Percentiles rank a stretch among this genome's conserved stretches.
Evolutionary conservation across 1,140 invertebrate species (phyloP).

Genomic region (Bombus haemorrhoidalis): DNA sequence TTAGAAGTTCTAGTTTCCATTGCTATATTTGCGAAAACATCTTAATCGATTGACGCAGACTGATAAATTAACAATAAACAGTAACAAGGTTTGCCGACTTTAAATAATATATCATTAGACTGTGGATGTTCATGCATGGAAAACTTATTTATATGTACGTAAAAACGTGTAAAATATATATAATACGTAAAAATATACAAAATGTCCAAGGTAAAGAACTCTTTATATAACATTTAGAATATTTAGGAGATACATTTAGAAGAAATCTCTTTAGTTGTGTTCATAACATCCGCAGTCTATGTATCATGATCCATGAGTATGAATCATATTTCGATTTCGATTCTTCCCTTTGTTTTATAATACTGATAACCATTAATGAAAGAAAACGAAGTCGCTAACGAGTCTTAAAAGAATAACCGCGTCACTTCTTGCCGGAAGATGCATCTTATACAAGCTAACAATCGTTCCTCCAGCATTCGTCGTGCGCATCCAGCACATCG

Average conservation of each 20-base stretch:
- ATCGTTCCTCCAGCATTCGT: conserved; percentile 12
- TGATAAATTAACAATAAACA: neutral
- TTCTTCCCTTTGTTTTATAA: conserved; percentile 59
- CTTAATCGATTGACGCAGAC: neutral
- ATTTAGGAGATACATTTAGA: too few species aligned
- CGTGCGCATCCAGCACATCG: conserved; percentile 31
- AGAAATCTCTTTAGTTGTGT: neutral
- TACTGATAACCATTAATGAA: conserved; percentile 60
- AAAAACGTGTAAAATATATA: neutral
- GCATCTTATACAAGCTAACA: neutral
- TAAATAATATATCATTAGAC: neutral
- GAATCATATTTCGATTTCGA: neutral
- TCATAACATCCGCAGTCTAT: neutral
- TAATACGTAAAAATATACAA: neutral
- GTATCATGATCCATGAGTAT: neutral
- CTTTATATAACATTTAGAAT: too few species aligned
- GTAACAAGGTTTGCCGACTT: neutral
- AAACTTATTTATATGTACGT: neutral
- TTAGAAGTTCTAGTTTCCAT: neutral
- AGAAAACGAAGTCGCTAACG: neutral
- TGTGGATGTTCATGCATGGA: neutral
- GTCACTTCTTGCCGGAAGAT: conserved; percentile 47
- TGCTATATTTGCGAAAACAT: neutral
- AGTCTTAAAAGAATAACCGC: neutral
- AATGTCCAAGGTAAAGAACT: neutral